Evolutionary conservation across 2,888 invertebrate genomes (phyloP), one percentile per base, ranked within the genome.

Genomic region (Drepana falcataria): DNA sequence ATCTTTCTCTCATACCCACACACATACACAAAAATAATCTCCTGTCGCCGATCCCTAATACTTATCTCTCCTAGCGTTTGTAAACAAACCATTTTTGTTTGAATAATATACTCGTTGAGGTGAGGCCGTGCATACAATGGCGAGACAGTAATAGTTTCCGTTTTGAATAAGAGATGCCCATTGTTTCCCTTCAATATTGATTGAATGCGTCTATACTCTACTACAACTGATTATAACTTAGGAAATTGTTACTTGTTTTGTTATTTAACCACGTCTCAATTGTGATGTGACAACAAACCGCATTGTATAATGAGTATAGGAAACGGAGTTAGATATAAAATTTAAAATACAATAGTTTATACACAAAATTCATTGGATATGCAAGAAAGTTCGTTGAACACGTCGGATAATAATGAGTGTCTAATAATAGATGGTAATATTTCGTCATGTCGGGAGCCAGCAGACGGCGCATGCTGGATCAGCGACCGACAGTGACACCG

Each of bases 71-170:
- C 69, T 73, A 70, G 74, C 79, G 77, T 83, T 82, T 73, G 79
- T 87, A 86, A 85, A 87, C 87, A 89, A 87, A 87, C 84, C 80
- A 86, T 82, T 85, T 85, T 86, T 84, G 79, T 85, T 85, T 87
- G 85, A 87, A 89, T 89, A 87, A 89, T 85, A 82, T 77, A 82
- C 80, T 80, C 75, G 73, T 71, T 71, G 80, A 87, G 87, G 85
- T 83, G 85, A 87, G 84, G 82, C 82, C 72, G 73, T 72, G 82
- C 83, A 87, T 77, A 91, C 90, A 91, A 90, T 90, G 76, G 86
- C 77, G 72, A 77, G 71, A 68, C 82, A 79, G 80, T 91, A 90
- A 90, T 87, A 90, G 90, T 90, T 91, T 90, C 90, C 90, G 87
- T 85, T 89, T 84, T 83, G 83, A 87, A 87, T 86, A 85, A 83